A percentile compares a stretch with the other conserved stretches of the same genome.
These are phyloP conservation scores for Tichodroma muraria DNA, from an alignment of 2,113 vertebrate genomes.

Conservation along the genomic window DNA sequence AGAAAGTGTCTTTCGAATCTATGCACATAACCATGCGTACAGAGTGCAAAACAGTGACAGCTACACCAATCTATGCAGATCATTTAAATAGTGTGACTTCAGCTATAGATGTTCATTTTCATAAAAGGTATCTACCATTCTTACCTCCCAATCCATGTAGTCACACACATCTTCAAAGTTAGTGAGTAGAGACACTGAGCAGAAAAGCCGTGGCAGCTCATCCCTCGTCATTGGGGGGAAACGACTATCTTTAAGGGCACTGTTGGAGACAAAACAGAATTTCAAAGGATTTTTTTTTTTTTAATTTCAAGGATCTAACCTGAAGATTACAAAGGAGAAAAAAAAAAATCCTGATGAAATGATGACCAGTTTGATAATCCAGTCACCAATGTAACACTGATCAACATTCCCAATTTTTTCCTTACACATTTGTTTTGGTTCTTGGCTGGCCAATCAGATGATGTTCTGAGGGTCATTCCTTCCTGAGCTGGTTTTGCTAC, in stretches of 20 bases:
- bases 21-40: rapidly evolving
- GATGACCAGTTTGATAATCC: neutral
- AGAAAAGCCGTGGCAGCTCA: constrained; percentile 99
- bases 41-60: neutral
- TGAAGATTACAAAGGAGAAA: neutral
- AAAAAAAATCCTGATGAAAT: neutral
- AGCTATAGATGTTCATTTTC: neutral
- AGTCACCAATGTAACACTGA: neutral
- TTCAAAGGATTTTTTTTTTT: constrained; percentile 30
- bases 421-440: neutral
- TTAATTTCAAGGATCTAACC: neutral
- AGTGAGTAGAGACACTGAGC: constrained; percentile 99
- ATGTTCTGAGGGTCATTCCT: neutral
- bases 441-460: neutral
- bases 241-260: constrained; percentile 99
- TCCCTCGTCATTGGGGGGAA: constrained; percentile 99
- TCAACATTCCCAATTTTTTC: neutral
- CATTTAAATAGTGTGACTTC: neutral
- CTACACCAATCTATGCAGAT: neutral
- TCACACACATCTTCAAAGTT: constrained; percentile 99
- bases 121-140: neutral
- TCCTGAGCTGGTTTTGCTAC: neutral
- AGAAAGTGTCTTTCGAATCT: neutral
- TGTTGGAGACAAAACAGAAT: constrained; percentile 73
- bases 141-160: constrained; percentile 99